phyloP scores from a whole-genome alignment of 2,113 vertebrate species.

The Chlorodrepanis virens region DNA sequence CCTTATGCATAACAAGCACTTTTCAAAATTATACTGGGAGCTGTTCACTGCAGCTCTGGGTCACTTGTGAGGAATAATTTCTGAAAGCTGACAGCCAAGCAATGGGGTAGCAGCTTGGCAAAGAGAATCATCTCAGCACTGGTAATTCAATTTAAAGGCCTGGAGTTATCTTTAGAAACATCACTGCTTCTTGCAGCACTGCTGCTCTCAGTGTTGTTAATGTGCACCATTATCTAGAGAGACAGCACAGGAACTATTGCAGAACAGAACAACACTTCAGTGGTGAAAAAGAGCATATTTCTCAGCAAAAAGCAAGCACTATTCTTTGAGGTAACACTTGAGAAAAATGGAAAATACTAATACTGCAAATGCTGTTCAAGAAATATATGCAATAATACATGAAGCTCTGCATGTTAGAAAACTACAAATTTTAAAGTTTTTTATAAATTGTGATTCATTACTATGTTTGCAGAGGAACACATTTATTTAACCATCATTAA shows the following conservation, averaged over 20 bases:
- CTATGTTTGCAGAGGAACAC: not conserved
- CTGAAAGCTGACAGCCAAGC: slow-evolving; percentile 28
- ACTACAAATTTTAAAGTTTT: not conserved
- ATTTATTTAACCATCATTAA: not conserved
- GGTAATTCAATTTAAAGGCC: slow-evolving; percentile 47
- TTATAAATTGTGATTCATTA: not conserved
- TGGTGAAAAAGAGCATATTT: not conserved
- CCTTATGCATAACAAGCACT: not conserved
- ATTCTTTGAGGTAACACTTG: not conserved
- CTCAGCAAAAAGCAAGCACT: not conserved
- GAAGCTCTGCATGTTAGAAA: not conserved
- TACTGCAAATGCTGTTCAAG: not conserved
- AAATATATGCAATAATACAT: not conserved
- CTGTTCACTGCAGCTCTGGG: not conserved
- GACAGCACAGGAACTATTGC: not conserved
- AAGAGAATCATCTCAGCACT: not conserved
- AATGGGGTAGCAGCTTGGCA: not conserved
- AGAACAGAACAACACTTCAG: not conserved
- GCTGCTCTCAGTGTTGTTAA: not conserved
- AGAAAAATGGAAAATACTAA: not conserved
- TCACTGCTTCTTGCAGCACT: not conserved
- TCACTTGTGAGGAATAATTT: slow-evolving; percentile 33
- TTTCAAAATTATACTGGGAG: slow-evolving; percentile 27
- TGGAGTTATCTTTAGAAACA: slow-evolving; percentile 58
- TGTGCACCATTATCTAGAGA: slow-evolving; percentile 10